A percentile compares a stretch with the other conserved stretches of the same genome.
Evolutionary conservation across 2,888 invertebrate genomes (phyloP).

Genomic region (Dryadula phaetusa): DNA sequence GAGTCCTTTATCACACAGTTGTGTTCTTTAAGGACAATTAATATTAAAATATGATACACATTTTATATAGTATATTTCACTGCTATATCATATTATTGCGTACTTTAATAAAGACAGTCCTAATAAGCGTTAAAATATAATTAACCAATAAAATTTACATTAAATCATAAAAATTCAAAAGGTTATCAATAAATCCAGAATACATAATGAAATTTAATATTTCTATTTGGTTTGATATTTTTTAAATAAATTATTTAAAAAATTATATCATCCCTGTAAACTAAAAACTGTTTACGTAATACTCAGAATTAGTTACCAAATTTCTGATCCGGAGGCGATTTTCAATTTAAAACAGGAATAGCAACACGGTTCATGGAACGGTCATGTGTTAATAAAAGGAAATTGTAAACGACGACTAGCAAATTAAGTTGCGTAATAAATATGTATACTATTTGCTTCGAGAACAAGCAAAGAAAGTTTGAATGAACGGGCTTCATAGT

Average conservation of each 20-base stretch:
- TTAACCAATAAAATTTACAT: no score
- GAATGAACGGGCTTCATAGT: conserved; percentile 1
- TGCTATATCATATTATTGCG: no score
- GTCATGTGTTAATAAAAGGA: conserved; percentile 60
- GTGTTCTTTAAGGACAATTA: no score
- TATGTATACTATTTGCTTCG: conserved; percentile 8
- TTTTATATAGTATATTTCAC: no score
- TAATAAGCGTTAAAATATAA: no score
- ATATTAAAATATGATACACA: no score
- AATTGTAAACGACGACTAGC: conserved; percentile 54
- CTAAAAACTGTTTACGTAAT: conserved; percentile 34
- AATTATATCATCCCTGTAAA: conserved; percentile 28
- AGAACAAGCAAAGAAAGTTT: not conserved
- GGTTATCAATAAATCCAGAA: no score
- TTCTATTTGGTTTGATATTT: no score
- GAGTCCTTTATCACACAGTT: no score
- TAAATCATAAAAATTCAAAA: no score
- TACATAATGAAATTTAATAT: no score
- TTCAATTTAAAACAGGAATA: conserved; percentile 50
- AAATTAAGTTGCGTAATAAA: conserved; percentile 40
- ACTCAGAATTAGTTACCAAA: conserved; percentile 28
- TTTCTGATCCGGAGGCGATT: conserved; percentile 30
- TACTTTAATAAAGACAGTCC: no score
- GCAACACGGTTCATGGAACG: conserved; percentile 61
- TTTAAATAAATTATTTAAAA: not conserved